Percentiles rank a stretch among this genome's conserved stretches.
phyloP scores from a whole-genome alignment of 2,888 invertebrate species.

The Alviniconcha strummeri region DNA sequence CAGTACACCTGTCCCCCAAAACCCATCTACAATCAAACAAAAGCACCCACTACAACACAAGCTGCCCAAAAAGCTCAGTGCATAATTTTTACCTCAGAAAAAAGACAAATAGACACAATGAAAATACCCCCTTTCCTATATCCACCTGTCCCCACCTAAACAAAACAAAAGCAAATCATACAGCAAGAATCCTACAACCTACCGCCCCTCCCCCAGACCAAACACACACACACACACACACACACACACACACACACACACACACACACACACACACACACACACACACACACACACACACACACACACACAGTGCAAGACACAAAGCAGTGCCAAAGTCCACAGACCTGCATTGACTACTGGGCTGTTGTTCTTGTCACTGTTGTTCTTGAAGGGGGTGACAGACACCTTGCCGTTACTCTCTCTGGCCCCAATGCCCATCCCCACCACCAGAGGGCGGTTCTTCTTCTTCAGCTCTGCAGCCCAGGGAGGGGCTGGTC shows the following conservation, averaged over 20 bases:
- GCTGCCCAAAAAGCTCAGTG: neutral
- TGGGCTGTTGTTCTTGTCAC: neutral
- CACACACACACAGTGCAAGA: neutral
- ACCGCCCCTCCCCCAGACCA: neutral
- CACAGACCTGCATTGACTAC: conserved; percentile 7
- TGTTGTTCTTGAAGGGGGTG: neutral
- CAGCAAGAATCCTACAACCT: neutral
- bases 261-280: too few species aligned
- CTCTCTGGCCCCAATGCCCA: neutral
- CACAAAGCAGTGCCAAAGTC: too few species aligned
- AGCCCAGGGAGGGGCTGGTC: conserved; percentile 1
- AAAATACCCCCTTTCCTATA: neutral
- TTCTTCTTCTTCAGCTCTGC: conserved; percentile 27
- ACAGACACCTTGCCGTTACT: neutral
- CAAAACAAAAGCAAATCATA: too few species aligned
- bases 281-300: too few species aligned
- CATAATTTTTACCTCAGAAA: neutral
- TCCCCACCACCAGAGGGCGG: neutral
- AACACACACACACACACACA: too few species aligned
- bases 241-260: too few species aligned
- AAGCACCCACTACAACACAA: neutral
- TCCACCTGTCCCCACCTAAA: too few species aligned
- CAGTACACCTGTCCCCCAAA: too few species aligned
- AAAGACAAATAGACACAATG: neutral
- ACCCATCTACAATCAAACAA: too few species aligned